Percentiles rank a stretch among this genome's conserved stretches.
These are phyloP conservation scores for Aleadryas rufinucha DNA, from an alignment of 2,113 vertebrate genomes.

Conservation along the genomic window DNA sequence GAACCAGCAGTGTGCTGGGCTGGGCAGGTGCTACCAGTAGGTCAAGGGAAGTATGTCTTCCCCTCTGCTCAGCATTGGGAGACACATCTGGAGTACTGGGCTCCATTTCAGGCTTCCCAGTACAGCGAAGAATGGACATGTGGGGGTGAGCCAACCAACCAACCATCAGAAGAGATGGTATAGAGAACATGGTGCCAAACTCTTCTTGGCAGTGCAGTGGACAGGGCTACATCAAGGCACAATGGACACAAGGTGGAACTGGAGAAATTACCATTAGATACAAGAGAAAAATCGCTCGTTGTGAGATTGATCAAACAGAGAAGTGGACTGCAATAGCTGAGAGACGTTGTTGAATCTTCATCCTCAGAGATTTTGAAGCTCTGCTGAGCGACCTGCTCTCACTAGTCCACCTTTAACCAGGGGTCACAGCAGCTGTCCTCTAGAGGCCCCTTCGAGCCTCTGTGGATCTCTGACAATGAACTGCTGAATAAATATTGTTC, in stretches of 20 bases:
- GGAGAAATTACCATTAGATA: not conserved
- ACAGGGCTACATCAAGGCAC: not conserved
- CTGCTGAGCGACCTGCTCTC: not conserved
- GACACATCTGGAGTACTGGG: not conserved
- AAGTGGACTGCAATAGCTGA: not conserved
- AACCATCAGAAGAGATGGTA: not conserved
- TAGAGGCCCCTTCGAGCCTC: not conserved
- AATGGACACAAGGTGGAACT: not conserved
- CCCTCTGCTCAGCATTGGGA: not conserved
- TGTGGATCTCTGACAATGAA: not conserved
- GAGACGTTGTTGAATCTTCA: not conserved
- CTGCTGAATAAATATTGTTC: not conserved
- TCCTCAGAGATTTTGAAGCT: not conserved
- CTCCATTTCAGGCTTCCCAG: not conserved
- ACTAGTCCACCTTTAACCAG: not conserved
- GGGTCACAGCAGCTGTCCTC: not conserved
- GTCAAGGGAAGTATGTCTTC: not conserved
- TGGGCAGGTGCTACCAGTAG: not conserved
- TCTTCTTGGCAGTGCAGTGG: not conserved
- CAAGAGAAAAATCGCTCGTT: not conserved
- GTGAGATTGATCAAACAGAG: not conserved
- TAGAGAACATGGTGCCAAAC: not conserved
- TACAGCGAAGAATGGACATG: not conserved
- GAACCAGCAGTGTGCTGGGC: not conserved
- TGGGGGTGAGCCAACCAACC: not conserved